Evolutionary conservation across 2,113 vertebrate species (phyloP).

Genomic region (Psophia crepitans): DNA sequence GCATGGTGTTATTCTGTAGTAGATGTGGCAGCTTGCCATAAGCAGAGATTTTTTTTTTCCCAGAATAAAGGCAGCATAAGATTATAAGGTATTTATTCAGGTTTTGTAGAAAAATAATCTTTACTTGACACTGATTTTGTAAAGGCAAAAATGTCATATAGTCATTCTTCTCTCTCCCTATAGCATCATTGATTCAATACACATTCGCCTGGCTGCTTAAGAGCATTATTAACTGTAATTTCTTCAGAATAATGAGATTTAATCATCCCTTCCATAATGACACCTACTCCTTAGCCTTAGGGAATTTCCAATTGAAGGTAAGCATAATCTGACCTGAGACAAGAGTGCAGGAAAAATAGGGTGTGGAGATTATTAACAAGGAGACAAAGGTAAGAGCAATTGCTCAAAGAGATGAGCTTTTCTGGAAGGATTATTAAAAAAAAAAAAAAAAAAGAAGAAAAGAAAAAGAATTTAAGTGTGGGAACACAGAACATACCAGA

Average conservation of each 20-base stretch:
- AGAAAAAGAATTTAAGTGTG: background rate
- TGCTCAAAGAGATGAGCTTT: background rate
- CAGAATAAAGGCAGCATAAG: background rate
- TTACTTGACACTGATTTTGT: background rate
- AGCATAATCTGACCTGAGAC: background rate
- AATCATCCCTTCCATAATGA: background rate
- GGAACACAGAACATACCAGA: background rate
- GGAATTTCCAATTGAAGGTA: background rate
- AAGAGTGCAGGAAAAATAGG: background rate
- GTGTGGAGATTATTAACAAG: background rate
- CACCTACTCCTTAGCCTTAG: background rate
- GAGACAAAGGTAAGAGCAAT: background rate
- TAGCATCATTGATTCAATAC: background rate
- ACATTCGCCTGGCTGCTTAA: background rate
- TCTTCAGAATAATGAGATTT: background rate
- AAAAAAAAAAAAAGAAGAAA: background rate
- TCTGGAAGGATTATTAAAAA: background rate
- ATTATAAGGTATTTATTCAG: background rate
- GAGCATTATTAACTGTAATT: background rate
- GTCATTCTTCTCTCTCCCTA: background rate
- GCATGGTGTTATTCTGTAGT: background rate
- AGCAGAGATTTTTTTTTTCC: background rate
- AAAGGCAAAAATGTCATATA: background rate
- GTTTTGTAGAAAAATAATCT: background rate
- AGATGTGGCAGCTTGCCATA: background rate